These are phyloP conservation scores for Electrophaes corylata DNA, from an alignment of 2,888 invertebrate genomes.

Conservation along the genomic window DNA sequence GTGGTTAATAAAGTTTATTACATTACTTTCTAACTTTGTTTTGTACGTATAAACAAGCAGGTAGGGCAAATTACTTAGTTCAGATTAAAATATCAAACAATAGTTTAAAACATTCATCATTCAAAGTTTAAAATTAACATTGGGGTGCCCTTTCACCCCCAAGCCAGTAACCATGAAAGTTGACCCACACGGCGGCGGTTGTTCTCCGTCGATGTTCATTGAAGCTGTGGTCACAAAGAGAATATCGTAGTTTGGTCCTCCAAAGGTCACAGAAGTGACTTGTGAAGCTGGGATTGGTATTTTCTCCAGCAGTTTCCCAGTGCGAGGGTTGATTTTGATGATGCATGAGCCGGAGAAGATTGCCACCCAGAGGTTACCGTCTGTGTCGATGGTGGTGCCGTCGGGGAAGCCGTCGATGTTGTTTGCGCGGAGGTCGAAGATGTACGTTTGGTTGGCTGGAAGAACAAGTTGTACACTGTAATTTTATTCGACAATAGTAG, in stretches of 20 bases:
- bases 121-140: constrained; percentile 54
- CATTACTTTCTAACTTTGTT: too few species aligned
- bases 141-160: constrained; percentile 82
- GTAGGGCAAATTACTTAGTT: too few species aligned
- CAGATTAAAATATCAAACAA: not conserved
- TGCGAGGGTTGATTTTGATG: constrained; percentile 80
- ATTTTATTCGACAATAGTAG: too few species aligned
- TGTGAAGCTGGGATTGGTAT: constrained; percentile 84
- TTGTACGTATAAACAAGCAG: too few species aligned
- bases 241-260: constrained; percentile 87
- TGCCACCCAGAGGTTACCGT: constrained; percentile 91
- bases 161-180: constrained; percentile 86
- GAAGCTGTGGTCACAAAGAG: constrained; percentile 87
- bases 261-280: constrained; percentile 89
- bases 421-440: constrained; percentile 84
- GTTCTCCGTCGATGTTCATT: constrained; percentile 60
- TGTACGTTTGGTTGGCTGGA: constrained; percentile 83
- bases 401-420: constrained; percentile 82
- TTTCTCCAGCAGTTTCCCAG: constrained; percentile 82
- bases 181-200: constrained; percentile 81
- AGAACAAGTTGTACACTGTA: constrained; percentile 37
- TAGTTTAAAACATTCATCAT: not conserved
- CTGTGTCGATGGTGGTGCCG: constrained; percentile 90
- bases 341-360: constrained; percentile 86
- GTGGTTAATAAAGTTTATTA: too few species aligned